phyloP scores from a whole-genome alignment of 2,113 vertebrate species.

The Sialia sialis region DNA sequence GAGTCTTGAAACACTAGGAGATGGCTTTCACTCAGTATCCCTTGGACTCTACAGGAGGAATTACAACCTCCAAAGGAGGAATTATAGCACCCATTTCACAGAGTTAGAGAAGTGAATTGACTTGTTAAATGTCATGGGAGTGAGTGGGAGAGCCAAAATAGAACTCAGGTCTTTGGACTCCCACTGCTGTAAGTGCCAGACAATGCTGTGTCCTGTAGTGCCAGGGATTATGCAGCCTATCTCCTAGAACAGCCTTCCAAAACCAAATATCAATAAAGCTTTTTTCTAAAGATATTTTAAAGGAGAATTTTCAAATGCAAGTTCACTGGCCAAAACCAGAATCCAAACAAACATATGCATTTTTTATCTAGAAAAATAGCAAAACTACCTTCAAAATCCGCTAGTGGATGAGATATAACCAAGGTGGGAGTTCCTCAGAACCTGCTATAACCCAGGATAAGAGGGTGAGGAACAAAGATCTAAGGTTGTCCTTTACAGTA shows the following conservation, averaged over 20 bases:
- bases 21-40: background rate
- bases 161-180: background rate
- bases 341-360: background rate
- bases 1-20: background rate
- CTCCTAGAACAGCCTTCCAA: background rate
- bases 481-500: background rate
- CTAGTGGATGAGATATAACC: background rate
- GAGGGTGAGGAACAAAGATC: background rate
- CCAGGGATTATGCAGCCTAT: background rate
- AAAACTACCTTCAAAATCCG: background rate
- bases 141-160: conserved; percentile 2
- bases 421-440: background rate
- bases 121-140: background rate
- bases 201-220: background rate
- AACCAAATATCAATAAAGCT: background rate
- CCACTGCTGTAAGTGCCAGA: background rate
- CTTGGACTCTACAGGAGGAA: background rate
- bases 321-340: background rate
- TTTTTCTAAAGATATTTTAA: background rate
- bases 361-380: background rate
- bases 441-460: background rate
- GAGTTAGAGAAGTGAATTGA: conserved; percentile 5
- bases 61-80: background rate
- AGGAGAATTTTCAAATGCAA: background rate
- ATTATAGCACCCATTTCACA: background rate